Base-by-base conservation (phyloP, 2,113 vertebrate species). In the Bujurquina vittata region DNA sequence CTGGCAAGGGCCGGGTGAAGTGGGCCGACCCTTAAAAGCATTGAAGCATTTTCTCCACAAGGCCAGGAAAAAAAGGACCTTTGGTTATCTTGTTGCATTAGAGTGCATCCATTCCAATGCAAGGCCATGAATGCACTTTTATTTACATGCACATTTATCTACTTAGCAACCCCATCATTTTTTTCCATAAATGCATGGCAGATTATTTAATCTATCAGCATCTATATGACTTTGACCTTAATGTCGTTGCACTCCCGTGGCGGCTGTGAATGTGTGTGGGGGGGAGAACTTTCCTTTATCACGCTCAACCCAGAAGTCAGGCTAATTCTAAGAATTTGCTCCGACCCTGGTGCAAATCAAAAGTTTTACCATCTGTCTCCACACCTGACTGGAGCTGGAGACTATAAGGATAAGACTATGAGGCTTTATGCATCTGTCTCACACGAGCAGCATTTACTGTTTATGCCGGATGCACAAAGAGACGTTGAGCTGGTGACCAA, bases 51-150 rank as follows among this genome's bases (percentile, higher is more conserved):
- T 90, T 80, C 74, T 87, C 77, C 76, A 78, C 81, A 65, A 91
- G 83, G 90, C 89, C 91, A 90, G 85, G 83, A 40, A 77, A 77
- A 85, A 78, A 82, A 86, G 86, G 84, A 90, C 79, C 80, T 88
- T 83, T 89, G 86, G 85, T 82, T 88, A 89, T 94, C 81, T 85
- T 86, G 83, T 79, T 86, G 84, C 88, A 93, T 77, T 78, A 87
- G 86, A 92, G 91, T 92, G 86, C 94, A 95, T 93, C 93, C 92
- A 94, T 95, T 93, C 91, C 93, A 92, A 95, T 91, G 84, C 90
- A 94, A 94, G 91, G 83, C 88, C 94, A 94, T 93, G 90, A 95
- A 94, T 94, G 93, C 92, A 94, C 93, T 92, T 93, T 94, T 92
- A 90, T 94, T 94, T 93, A 90, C 92, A 94, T 94, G 89, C 93